Base-by-base conservation (phyloP, 2,888 invertebrate genomes). In the Drosophila mulleri region DNA sequence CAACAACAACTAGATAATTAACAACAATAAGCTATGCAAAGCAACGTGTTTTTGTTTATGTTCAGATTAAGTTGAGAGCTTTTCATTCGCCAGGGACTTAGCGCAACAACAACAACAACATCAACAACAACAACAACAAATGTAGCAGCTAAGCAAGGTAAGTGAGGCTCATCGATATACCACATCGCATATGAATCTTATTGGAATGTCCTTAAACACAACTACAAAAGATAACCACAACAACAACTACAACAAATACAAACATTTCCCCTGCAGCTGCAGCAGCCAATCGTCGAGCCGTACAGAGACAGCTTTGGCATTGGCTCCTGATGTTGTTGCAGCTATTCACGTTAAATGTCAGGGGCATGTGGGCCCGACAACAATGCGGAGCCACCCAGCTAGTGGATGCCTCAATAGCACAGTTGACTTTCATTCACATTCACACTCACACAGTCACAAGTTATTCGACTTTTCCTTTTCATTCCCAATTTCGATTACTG, bases 311-410 rank as follows among this genome's bases (percentile, higher is more conserved):
- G 73, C 84, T 64, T 68, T 70, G 77, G 75, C 76, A 76, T 76
- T 76, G 76, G 78, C 64, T 71, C 47, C 47, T 56, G 50, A 11
- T 61, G 39, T 29, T 73, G 58, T 53, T 73, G 48, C 57, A 69
- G 65, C 75, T 62, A 65, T 67, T 81, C 78, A 70, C 76, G 81
- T 80, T 88, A 86, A 86, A 89, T 86, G 86, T 86, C 86, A 86
- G 86, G 86, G 86, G 86, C 86, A 89, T 78, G 72, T 84, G 76
- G 77, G 69, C 71, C 75, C 84, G 70, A 50, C 69, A 73, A 54
- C 54, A 67, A 47, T 61, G 39, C 12, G 41, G 57, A 23, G 57
- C 9, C 26, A 35, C 60, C 23, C 44, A 37, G 52, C n/a, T 32
- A 50, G 63, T 56, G 64, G 54, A 52, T 47, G 64, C 53, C 48